Base-by-base conservation (phyloP, 2,888 invertebrate genomes). In the Lasius fuliginosus region DNA sequence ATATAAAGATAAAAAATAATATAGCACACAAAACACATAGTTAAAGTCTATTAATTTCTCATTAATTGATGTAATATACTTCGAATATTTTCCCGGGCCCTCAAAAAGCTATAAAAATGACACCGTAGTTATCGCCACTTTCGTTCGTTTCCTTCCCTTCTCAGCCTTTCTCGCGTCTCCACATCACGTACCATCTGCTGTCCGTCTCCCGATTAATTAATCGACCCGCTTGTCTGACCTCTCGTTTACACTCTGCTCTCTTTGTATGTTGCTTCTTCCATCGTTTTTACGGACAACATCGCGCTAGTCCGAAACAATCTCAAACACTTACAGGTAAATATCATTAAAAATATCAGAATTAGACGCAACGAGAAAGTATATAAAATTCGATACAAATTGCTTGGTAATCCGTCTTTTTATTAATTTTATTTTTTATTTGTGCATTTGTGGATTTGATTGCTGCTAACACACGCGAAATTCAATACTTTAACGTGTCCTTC, bases 131-230 rank as follows among this genome's bases (percentile, higher is more conserved):
- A 53, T 53, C 69, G 65, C 58, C 65, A 27, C 81, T 74, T 68
- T 83, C 85, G 68, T 46, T 23, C 33, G 36, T 74, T 76, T 67
- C 40, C 79, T 74, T 67, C 56, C 75, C 46, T 65, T 64, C 46
- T 74, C 36, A 30, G 23, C n/a, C 56, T 53, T 23, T 33, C 23
- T 40, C 30, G n/a, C 60, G 49, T 71, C 83, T 64, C 68, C 42
- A 62, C 65, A 74, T 76, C 82, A 82, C 68, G 87, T 86, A 85
- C 90, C 91, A 92, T 91, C 91, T 92, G 91, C 91, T 74, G 77
- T 84, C 86, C 84, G 88, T 84, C 89, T 81, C 84, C 84, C 74
- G 79, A 86, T 91, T 91, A 92, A 92, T 92, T 92, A 92, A 92
- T 92, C 88, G 92, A 90, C 89, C 88, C 64, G 89, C 84, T 88